Evolutionary conservation across 1,140 invertebrate species (phyloP).

Genomic region (Trichonephila clavata): DNA sequence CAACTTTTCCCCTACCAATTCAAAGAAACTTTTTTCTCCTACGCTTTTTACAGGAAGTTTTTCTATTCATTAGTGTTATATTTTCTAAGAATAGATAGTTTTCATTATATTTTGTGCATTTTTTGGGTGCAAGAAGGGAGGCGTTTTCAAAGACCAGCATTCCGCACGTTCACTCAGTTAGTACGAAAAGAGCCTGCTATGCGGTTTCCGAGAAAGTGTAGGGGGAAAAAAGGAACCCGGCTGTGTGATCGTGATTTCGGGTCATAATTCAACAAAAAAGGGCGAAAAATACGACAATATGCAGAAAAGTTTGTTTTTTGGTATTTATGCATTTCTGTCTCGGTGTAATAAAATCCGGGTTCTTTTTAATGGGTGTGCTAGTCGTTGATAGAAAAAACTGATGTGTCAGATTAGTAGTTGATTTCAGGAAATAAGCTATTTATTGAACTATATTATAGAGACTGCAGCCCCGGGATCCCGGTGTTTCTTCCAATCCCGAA

Average conservation of each 20-base stretch:
- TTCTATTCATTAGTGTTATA: background rate
- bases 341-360: background rate
- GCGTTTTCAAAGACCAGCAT: background rate
- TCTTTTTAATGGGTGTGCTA: background rate
- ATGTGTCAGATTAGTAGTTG: no score
- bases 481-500: no score
- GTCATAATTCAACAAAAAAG: background rate
- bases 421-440: no score
- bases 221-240: no score
- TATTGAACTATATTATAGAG: no score
- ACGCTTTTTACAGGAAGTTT: no score
- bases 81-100: background rate
- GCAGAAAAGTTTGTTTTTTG: background rate
- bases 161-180: background rate
- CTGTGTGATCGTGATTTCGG: background rate
- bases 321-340: background rate
- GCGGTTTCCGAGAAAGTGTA: background rate
- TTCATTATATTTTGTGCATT: background rate
- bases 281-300: background rate
- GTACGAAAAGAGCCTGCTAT: background rate
- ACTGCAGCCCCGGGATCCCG: no score
- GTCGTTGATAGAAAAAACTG: no score
- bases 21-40: no score
- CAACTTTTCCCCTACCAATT: no score
- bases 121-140: background rate